phyloP scores from a whole-genome alignment of 2,797 vertebrate species.

The Thripadectes ignobilis region DNA sequence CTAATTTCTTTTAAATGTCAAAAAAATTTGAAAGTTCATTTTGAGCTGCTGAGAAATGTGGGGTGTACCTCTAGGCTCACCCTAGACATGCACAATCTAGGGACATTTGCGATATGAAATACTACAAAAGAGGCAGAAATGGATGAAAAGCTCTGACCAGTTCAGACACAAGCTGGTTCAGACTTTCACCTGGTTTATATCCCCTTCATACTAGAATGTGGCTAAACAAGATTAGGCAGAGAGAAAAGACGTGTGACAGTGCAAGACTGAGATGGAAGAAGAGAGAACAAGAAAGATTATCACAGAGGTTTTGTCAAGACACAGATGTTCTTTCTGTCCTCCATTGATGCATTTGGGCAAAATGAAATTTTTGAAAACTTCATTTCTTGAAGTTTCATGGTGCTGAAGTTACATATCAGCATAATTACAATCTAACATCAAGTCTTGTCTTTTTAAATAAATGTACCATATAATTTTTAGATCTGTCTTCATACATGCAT shows the following conservation, averaged over 20 bases:
- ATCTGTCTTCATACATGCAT: not conserved
- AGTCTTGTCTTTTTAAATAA: not conserved
- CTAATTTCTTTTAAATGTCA: slow-evolving; percentile 1
- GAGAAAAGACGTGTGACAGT: not conserved
- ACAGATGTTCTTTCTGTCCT: not conserved
- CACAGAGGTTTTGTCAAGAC: not conserved
- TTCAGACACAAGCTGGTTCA: not conserved
- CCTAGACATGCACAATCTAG: not conserved
- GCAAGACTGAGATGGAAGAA: not conserved
- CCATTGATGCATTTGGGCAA: not conserved
- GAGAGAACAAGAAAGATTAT: not conserved
- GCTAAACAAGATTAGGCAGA: not conserved
- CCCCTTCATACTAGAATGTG: not conserved
- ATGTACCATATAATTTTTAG: not conserved
- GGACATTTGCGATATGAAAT: not conserved
- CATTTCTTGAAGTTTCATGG: not conserved
- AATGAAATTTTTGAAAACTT: not conserved
- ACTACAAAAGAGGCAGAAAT: not conserved
- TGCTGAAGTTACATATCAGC: not conserved
- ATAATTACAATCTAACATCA: not conserved
- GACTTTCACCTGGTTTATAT: not conserved
- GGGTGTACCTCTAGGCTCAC: not conserved
- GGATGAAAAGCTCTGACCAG: not conserved
- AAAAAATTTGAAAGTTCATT: not conserved
- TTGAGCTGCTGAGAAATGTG: not conserved